Evolutionary conservation across 2,797 vertebrate species (phyloP).

Genomic region (Oryzias dopingdopingensis): DNA sequence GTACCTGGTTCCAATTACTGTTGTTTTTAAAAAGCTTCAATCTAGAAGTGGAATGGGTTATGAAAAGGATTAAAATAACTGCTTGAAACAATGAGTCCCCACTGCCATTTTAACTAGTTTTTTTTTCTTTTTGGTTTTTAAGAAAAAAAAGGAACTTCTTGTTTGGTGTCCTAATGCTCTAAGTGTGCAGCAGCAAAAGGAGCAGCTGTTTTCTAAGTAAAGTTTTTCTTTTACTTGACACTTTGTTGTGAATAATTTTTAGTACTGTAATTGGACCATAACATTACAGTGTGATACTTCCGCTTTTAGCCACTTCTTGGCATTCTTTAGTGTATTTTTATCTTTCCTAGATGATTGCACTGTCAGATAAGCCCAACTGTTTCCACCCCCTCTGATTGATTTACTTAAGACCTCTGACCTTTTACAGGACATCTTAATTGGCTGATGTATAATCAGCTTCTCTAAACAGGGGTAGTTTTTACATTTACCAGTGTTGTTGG

Average conservation of each 20-base stretch:
- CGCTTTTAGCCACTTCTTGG: conserved; percentile 22
- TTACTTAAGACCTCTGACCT: conserved; percentile 72
- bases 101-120: too few species aligned
- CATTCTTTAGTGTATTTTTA: conserved; percentile 51
- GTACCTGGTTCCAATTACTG: too few species aligned
- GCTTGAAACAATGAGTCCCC: too few species aligned
- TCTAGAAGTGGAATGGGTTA: too few species aligned
- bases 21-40: too few species aligned
- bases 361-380: conserved; percentile 65
- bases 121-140: too few species aligned
- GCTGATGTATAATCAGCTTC: conserved; percentile 67
- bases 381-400: conserved; percentile 71
- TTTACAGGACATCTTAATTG: conserved; percentile 68
- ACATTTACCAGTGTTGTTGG: conserved; percentile 36
- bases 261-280: background rate
- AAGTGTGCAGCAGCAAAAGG: conserved; percentile 13
- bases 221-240: conserved; percentile 18
- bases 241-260: background rate
- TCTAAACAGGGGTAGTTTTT: conserved; percentile 53
- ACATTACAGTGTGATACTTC: background rate
- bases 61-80: too few species aligned
- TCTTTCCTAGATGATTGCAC: conserved; percentile 56
- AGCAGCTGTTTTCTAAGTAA: conserved; percentile 17
- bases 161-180: background rate
- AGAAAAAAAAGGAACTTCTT: too few species aligned